These are phyloP conservation scores for Melikaiella ostensackeni DNA, from an alignment of 2,888 invertebrate genomes.

Conservation along the genomic window DNA sequence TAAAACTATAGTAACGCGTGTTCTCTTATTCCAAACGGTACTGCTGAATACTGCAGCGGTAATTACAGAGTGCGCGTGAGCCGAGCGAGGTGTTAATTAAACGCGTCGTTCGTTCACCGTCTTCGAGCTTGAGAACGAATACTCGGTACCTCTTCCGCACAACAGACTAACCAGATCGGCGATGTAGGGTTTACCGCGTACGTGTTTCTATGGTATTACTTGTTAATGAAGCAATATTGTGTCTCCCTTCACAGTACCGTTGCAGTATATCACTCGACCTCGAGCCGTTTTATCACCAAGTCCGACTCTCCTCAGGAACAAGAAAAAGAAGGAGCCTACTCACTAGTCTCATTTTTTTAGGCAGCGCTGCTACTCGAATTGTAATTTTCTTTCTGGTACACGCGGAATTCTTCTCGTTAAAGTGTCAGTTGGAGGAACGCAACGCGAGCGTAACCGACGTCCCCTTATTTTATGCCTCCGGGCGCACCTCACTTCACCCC, in stretches of 20 bases:
- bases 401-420: conserved; percentile 47
- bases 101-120: conserved; percentile 45
- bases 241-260: conserved; percentile 42
- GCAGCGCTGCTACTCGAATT: conserved; percentile 50
- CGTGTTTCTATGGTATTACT: conserved; percentile 39
- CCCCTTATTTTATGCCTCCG: conserved; percentile 11
- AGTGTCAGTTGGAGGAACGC: conserved; percentile 42
- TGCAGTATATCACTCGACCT: conserved; percentile 46
- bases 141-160: conserved; percentile 33
- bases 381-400: conserved; percentile 56
- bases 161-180: conserved; percentile 37
- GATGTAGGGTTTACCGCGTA: conserved; percentile 26
- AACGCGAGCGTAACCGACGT: conserved; percentile 29
- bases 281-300: conserved; percentile 56
- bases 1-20: conserved; percentile 34
- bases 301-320: neutral
- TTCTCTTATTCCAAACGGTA: conserved; percentile 39
- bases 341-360: conserved; percentile 2
- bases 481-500: neutral
- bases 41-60: conserved; percentile 31
- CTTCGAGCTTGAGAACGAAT: conserved; percentile 43
- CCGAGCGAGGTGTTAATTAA: conserved; percentile 47
- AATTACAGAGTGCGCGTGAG: conserved; percentile 40
- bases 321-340: neutral
- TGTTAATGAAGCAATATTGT: conserved; percentile 52